phyloP scores from a whole-genome alignment of 2,888 invertebrate species.

The Drosophila neonasuta region DNA sequence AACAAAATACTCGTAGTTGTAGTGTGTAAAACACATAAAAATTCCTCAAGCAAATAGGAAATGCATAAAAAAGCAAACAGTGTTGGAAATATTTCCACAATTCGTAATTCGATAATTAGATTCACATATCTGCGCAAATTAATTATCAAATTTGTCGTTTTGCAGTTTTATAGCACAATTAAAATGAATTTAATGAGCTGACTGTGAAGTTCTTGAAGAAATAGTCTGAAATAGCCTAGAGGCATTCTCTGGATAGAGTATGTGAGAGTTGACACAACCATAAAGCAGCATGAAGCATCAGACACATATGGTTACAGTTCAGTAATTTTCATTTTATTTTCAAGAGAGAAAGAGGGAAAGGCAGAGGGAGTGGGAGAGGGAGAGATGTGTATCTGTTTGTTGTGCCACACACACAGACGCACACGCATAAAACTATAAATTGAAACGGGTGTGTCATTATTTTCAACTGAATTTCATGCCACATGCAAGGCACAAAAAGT shows the following conservation, averaged over 20 bases:
- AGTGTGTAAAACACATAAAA: conserved; percentile 24
- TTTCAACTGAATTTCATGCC: conserved; percentile 76
- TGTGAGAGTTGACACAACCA: conserved; percentile 39
- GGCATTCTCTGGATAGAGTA: too few species aligned
- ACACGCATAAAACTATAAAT: conserved; percentile 52
- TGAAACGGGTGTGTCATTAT: conserved; percentile 79
- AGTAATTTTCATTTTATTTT: conserved; percentile 73
- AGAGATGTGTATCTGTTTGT: conserved; percentile 65
- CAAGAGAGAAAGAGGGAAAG: conserved; percentile 40
- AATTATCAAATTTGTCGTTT: conserved; percentile 40
- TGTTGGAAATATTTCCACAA: conserved; percentile 31
- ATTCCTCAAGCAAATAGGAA: conserved; percentile 21
- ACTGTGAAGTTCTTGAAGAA: conserved; percentile 1
- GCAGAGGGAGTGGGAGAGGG: conserved; percentile 34
- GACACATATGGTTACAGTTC: conserved; percentile 75
- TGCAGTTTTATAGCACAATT: conserved; percentile 32
- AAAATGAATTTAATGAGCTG: conserved; percentile 50
- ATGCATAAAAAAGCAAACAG: conserved; percentile 11
- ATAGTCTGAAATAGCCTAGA: conserved; percentile 10
- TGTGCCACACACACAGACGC: conserved; percentile 24
- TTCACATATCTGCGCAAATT: conserved; percentile 55
- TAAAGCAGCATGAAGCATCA: conserved; percentile 56
- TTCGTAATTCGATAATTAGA: conserved; percentile 35
- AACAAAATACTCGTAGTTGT: conserved; percentile 23
- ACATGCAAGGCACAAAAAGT: conserved; percentile 68